Evolutionary conservation across 2,797 vertebrate species (phyloP).

Genomic region (Manis pentadactyla): DNA sequence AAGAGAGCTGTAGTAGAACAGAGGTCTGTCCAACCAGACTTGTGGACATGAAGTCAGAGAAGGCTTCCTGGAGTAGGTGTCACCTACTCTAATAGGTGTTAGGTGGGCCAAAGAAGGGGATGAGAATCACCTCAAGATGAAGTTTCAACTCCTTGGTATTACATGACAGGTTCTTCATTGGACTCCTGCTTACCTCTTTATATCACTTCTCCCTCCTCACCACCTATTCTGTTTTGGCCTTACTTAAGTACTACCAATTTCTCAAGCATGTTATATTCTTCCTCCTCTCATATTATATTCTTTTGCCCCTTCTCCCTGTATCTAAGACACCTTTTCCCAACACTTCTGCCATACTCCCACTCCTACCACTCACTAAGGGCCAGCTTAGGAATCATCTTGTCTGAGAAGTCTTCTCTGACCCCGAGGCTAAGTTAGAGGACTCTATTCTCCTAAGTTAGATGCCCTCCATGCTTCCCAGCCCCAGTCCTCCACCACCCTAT

Average conservation of each 20-base stretch:
- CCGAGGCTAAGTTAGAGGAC: not conserved
- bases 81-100: not conserved
- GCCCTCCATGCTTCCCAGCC: not conserved
- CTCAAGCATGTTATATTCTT: not conserved
- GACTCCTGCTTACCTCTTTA: not conserved
- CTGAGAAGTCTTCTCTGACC: not conserved
- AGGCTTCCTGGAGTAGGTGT: constrained; percentile 5
- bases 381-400: not conserved
- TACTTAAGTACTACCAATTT: not conserved
- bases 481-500: not conserved
- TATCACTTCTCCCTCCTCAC: not conserved
- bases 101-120: not conserved
- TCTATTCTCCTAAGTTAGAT: not conserved
- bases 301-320: not conserved
- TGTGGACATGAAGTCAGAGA: constrained; percentile 4
- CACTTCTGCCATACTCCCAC: not conserved
- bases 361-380: not conserved
- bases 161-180: not conserved
- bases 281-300: not conserved
- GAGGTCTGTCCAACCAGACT: not conserved
- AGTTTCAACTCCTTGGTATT: not conserved
- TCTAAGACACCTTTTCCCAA: not conserved
- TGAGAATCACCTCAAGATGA: not conserved
- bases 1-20: not conserved
- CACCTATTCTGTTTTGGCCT: not conserved